A percentile compares a stretch with the other conserved stretches of the same genome.
Conservation (phyloP, 2,113 vertebrate species). For the Eubucco bourcierii region DNA sequence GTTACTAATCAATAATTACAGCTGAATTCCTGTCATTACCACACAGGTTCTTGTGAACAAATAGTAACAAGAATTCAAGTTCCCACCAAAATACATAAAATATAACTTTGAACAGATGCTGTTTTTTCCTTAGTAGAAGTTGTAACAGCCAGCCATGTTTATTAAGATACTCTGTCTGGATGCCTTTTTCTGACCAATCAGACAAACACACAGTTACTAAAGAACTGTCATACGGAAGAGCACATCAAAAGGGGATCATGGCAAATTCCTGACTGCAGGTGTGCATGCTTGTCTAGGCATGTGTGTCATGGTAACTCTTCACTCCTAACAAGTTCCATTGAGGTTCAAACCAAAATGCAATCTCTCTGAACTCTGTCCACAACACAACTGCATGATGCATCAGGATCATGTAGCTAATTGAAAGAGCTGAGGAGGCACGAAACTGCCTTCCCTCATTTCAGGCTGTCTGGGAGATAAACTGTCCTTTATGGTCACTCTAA, state of each 20-base stretch:
- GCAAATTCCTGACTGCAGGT: too few species aligned
- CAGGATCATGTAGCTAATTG: not conserved
- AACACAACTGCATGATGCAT: fast-evolving
- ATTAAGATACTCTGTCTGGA: not conserved
- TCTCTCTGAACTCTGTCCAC: fast-evolving
- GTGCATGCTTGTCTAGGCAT: not conserved
- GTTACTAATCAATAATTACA: not conserved
- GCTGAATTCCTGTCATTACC: not conserved
- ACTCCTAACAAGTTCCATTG: not conserved
- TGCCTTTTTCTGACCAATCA: not conserved
- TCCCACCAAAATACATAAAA: not conserved
- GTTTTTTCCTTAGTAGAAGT: not conserved
- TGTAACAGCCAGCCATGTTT: not conserved
- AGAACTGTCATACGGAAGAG: not conserved
- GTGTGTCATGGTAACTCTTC: not conserved
- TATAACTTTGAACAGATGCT: not conserved
- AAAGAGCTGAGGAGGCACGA: not conserved
- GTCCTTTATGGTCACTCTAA: not conserved
- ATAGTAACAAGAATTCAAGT: not conserved
- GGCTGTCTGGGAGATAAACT: not conserved
- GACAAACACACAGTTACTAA: not conserved
- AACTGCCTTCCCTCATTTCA: not conserved
- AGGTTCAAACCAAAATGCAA: not conserved
- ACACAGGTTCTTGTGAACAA: not conserved
- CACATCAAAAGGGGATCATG: too few species aligned